These are phyloP conservation scores for Phaedon cochleariae DNA, from an alignment of 2,888 invertebrate genomes.

Conservation along the genomic window DNA sequence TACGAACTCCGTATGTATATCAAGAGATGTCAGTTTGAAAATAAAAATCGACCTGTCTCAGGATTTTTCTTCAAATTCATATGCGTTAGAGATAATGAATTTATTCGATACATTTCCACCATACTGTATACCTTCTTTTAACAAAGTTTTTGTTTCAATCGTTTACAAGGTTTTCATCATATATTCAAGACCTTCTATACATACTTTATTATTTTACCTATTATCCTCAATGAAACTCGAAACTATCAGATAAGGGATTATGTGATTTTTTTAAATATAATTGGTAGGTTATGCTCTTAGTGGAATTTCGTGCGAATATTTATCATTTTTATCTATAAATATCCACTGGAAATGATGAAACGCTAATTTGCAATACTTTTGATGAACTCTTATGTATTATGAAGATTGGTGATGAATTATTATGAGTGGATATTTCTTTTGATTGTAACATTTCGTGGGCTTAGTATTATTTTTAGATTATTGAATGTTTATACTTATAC, in stretches of 20 bases:
- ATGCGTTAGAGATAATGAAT: too few relatives aligned
- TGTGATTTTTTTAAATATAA: background rate
- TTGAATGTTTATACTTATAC: background rate
- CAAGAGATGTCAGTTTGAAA: too few relatives aligned
- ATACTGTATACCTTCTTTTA: too few relatives aligned
- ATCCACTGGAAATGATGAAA: background rate
- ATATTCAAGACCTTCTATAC: background rate
- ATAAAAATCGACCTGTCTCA: too few relatives aligned
- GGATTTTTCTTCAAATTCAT: too few relatives aligned
- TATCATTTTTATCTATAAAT: background rate
- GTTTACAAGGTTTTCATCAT: background rate
- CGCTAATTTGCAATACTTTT: too few relatives aligned
- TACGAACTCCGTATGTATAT: too few relatives aligned
- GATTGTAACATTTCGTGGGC: background rate
- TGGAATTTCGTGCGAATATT: background rate
- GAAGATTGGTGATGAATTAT: background rate
- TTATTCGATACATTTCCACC: too few relatives aligned
- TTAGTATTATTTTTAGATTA: background rate
- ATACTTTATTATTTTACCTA: too few relatives aligned
- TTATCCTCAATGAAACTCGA: background rate
- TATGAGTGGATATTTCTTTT: background rate
- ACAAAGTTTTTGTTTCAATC: background rate
- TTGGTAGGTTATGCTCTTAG: background rate
- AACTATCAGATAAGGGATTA: background rate
- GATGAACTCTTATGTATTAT: too few relatives aligned